A percentile compares a stretch with the other conserved stretches of the same genome.
These are phyloP conservation scores for Aurelia aurita complex sp. Pacific DNA, from an alignment of 30 jellyfish, hydroid and myxozoan species.

Conservation along the genomic window DNA sequence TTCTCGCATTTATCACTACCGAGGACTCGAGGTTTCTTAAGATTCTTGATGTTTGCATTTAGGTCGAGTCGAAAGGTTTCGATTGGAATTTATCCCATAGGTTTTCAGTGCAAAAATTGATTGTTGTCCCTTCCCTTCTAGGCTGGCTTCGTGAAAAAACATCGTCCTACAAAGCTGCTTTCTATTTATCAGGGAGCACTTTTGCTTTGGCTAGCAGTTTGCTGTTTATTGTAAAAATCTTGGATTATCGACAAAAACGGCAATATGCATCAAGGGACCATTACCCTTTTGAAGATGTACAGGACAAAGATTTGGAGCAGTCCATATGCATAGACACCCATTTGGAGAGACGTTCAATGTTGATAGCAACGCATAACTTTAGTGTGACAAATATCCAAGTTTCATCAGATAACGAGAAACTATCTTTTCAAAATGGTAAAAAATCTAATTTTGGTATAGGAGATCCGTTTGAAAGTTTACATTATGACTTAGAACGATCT, in stretches of 20 bases:
- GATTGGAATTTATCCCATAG: too few species aligned
- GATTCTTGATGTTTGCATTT: too few species aligned
- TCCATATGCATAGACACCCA: neutral
- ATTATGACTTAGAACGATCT: neutral
- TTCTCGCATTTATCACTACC: neutral
- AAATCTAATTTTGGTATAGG: neutral
- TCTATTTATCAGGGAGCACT: conserved; percentile 56
- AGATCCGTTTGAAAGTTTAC: neutral
- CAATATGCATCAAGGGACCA: neutral
- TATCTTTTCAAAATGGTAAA: neutral
- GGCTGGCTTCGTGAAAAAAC: conserved; percentile 72
- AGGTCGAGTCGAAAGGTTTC: too few species aligned
- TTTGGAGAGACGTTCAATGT: neutral
- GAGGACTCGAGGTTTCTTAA: neutral
- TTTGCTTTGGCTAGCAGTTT: conserved; percentile 44
- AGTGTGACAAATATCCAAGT: too few species aligned
- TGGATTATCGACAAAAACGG: neutral
- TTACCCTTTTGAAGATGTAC: neutral
- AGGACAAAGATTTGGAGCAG: neutral
- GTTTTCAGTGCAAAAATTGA: too few species aligned
- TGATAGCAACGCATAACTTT: neutral
- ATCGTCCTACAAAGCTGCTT: conserved; percentile 41
- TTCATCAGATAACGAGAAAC: neutral
- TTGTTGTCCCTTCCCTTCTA: neutral
- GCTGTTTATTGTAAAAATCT: conserved; percentile 39